Base-by-base conservation (phyloP, 2,797 vertebrate genomes). In the Acrossocheilus wenchowensis region DNA sequence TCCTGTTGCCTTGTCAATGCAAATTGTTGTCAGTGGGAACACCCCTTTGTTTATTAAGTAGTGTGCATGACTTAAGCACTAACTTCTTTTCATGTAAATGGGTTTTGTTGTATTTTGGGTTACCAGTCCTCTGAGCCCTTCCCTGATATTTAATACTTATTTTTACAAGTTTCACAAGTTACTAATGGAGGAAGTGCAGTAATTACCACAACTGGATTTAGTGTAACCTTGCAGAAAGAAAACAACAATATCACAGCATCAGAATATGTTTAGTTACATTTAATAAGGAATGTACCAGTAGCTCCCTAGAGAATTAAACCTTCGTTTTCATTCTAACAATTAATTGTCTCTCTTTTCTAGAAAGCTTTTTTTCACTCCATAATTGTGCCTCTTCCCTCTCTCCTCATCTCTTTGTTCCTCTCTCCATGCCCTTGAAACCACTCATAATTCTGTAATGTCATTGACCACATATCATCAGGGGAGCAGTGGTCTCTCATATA, bases 381-480 rank as follows among this genome's bases (percentile, higher is more conserved):
- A 26, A 71, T 74, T 17, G 36, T 15, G 21, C 36, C 26, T 81
- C 36, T 54, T 30, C 41, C 30, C 83, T 48, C 26, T 84, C 30
- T 81, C 39, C 30, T 60, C 48, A 34, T 74, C 57, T 60, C 34
- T 86, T 72, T 85, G n/a, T 43, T 62, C 21, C 21, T 62, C 36
- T 60, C 17, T 78, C 64, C 23, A 75, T 82, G 81, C 77, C 50
- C 72, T 78, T 72, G 80, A 84, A 87, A 26, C 12, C 60, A 77
- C 68, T 71, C 34, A 87, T 78, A 90, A 87, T 84, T 60, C 78
- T 62, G 72, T 41, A 45, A 83, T 85, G 78, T 75, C 36, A 68
- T 30, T 88, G 82, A 83, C 87, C 78, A 72, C 80, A 12, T 60
- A 60, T 74, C 87, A 90, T 88, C 85, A 81, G 52, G 43, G 39